Percentiles rank a stretch among this genome's conserved stretches.
Evolutionary conservation across 2,113 vertebrate species (phyloP).

Genomic region (Nipponia nippon): DNA sequence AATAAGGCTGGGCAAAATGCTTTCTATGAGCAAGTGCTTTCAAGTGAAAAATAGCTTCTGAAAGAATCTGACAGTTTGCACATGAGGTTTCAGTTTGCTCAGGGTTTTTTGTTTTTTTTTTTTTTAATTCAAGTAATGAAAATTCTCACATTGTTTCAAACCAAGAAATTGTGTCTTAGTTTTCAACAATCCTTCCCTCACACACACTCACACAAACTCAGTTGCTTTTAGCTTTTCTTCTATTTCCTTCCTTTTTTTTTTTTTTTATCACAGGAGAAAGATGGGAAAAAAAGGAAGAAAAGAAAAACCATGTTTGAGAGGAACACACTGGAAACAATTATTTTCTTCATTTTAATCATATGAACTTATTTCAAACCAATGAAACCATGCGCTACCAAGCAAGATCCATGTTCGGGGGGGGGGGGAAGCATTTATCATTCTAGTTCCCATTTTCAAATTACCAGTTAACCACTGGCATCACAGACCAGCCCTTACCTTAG

Average conservation of each 20-base stretch:
- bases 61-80: conserved; percentile 36
- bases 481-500: not conserved
- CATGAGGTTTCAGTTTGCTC: conserved; percentile 50
- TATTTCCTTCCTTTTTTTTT: no score
- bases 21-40: conserved; percentile 24
- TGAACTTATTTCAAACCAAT: not conserved
- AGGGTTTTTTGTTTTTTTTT: not conserved
- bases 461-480: not conserved
- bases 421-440: not conserved
- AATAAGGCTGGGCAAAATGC: not conserved
- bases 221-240: not conserved
- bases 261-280: not conserved
- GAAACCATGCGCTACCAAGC: not conserved
- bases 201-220: not conserved
- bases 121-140: conserved; percentile 22
- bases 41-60: conserved; percentile 57
- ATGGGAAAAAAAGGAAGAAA: not conserved
- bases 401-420: not conserved
- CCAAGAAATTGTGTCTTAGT: not conserved
- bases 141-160: conserved; percentile 51
- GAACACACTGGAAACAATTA: not conserved
- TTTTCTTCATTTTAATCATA: not conserved
- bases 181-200: not conserved
- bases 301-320: not conserved
- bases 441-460: not conserved